Conservation (phyloP, 2,797 vertebrate species). For the Gastrophryne carolinensis region DNA sequence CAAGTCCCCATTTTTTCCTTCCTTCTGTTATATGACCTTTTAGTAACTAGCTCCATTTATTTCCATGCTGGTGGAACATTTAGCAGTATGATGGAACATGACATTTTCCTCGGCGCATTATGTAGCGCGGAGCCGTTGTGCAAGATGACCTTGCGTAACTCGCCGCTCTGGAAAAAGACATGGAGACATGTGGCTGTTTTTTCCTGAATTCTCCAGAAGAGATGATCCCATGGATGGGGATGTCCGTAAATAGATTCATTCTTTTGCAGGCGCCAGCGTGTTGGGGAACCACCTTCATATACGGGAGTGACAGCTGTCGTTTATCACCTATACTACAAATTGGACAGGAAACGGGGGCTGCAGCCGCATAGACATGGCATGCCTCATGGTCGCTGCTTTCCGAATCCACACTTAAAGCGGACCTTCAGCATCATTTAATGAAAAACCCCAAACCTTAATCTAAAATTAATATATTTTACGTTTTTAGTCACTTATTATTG, state of each 20-base stretch:
- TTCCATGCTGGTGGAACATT: background rate
- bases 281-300: too few relatives aligned
- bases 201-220: background rate
- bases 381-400: too few relatives aligned
- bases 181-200: background rate
- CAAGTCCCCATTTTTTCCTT: too few relatives aligned
- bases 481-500: too few relatives aligned
- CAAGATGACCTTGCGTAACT: background rate
- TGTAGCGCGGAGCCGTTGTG: background rate
- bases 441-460: too few relatives aligned
- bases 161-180: background rate
- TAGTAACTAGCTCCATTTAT: too few relatives aligned
- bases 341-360: background rate
- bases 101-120: constrained; percentile 7
- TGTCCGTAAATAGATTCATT: background rate
- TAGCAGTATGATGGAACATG: background rate
- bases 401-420: too few relatives aligned
- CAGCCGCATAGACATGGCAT: background rate
- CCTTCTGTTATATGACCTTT: too few relatives aligned
- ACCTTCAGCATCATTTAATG: too few relatives aligned
- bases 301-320: too few relatives aligned
- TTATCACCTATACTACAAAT: too few relatives aligned
- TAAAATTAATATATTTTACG: too few relatives aligned
- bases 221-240: constrained; percentile 7
- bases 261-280: background rate